A percentile compares a stretch with the other conserved stretches of the same genome.
These are phyloP conservation scores for Neodiprion pinetum DNA, from an alignment of 1,140 invertebrate species.

Conservation along the genomic window DNA sequence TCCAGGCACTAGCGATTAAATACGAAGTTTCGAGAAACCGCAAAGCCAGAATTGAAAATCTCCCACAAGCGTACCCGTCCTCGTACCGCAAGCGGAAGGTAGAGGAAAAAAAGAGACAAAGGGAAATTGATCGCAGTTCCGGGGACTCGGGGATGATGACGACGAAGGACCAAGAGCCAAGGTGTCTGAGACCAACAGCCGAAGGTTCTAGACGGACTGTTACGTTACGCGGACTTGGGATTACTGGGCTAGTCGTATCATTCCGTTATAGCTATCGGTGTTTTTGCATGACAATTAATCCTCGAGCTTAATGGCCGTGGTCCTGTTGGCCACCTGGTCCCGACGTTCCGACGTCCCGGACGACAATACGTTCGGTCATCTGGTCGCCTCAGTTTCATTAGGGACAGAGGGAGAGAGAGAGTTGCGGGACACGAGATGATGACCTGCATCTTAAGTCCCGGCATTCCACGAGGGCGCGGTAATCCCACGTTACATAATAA, in stretches of 20 bases:
- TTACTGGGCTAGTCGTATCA: neutral
- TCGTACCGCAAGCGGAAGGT: too few relatives aligned
- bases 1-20: too few relatives aligned
- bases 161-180: neutral
- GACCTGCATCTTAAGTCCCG: constrained; percentile 1
- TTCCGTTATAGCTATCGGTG: neutral
- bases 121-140: neutral
- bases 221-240: neutral
- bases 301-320: neutral
- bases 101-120: too few relatives aligned
- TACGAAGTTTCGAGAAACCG: too few relatives aligned
- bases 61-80: too few relatives aligned
- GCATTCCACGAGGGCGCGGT: neutral
- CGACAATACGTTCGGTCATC: neutral
- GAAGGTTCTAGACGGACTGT: neutral
- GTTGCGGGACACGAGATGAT: constrained; percentile 4
- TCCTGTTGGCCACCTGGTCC: neutral
- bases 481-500: neutral
- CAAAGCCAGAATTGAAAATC: too few relatives aligned
- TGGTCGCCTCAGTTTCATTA: constrained; percentile 3
- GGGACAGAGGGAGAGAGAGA: neutral
- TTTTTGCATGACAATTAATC: constrained; percentile 7
- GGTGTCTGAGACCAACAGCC: neutral
- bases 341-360: constrained; percentile 1
- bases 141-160: neutral